These are phyloP conservation scores for Heliopora coerulea DNA, from an alignment of 92 coral and sea anemone species.

Conservation along the genomic window DNA sequence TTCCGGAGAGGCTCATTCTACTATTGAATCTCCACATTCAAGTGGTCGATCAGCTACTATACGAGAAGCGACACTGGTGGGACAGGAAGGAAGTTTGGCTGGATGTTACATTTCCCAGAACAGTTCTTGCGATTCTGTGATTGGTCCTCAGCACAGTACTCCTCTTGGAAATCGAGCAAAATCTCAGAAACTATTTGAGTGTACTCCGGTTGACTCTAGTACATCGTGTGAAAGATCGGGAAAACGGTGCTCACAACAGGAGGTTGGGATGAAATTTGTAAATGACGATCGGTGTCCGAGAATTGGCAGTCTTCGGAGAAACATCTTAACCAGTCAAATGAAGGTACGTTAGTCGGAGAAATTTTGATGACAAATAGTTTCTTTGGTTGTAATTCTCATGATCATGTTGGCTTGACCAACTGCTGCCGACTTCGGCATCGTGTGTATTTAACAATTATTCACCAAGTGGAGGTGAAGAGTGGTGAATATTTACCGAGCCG, in stretches of 20 bases:
- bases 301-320: constrained; percentile 52
- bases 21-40: neutral
- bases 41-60: too few species aligned
- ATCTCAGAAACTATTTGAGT: constrained; percentile 7
- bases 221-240: neutral
- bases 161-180: constrained; percentile 10
- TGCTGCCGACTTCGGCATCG: too few species aligned
- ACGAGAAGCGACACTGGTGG: constrained; percentile 8
- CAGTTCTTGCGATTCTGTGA: neutral
- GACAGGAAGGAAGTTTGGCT: neutral
- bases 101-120: neutral
- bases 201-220: constrained; percentile 12
- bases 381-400: too few species aligned
- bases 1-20: neutral
- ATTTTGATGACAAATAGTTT: neutral
- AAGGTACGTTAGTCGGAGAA: constrained; percentile 55
- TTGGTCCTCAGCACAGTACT: constrained; percentile 41
- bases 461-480: too few species aligned
- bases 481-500: too few species aligned
- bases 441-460: too few species aligned
- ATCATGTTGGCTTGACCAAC: too few species aligned
- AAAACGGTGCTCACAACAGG: neutral
- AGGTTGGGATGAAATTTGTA: neutral
- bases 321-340: constrained; percentile 69
- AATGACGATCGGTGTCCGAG: constrained; percentile 22